Evolutionary conservation across 2,888 invertebrate genomes (phyloP).

Genomic region (Tryphoninae sp.): DNA sequence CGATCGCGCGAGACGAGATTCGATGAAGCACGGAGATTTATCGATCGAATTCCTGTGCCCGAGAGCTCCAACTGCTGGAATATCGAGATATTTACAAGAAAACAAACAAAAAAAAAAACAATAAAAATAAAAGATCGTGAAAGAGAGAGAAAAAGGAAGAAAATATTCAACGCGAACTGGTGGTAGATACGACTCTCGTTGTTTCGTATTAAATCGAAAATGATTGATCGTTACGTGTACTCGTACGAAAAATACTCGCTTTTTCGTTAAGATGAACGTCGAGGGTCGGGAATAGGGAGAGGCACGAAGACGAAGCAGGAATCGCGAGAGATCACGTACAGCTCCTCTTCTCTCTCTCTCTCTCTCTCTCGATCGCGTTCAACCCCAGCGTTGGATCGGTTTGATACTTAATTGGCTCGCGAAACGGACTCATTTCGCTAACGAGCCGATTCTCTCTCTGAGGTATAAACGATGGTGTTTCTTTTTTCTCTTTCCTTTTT

Average conservation of each 20-base stretch:
- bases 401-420: conserved; percentile 69
- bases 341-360: conserved; percentile 3
- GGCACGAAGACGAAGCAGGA: too few species aligned
- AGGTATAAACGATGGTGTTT: conserved; percentile 60
- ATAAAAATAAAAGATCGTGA: not conserved
- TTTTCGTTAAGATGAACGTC: too few species aligned
- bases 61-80: conserved; percentile 2
- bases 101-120: not conserved
- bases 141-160: not conserved
- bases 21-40: conserved; percentile 36
- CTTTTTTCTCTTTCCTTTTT: conserved; percentile 48
- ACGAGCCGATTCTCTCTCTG: conserved; percentile 68
- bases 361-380: conserved; percentile 42
- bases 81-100: not conserved
- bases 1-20: conserved; percentile 49
- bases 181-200: too few species aligned
- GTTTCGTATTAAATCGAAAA: too few species aligned
- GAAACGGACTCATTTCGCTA: conserved; percentile 69
- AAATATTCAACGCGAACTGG: too few species aligned
- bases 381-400: conserved; percentile 63
- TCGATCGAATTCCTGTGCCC: conserved; percentile 39
- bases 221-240: too few species aligned
- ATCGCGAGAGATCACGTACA: conserved; percentile 11
- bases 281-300: not conserved
- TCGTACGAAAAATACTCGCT: too few species aligned